Percentiles rank a stretch among this genome's conserved stretches.
Evolutionary conservation across 2,113 vertebrate species (phyloP).

Genomic region (Mungos mungo): DNA sequence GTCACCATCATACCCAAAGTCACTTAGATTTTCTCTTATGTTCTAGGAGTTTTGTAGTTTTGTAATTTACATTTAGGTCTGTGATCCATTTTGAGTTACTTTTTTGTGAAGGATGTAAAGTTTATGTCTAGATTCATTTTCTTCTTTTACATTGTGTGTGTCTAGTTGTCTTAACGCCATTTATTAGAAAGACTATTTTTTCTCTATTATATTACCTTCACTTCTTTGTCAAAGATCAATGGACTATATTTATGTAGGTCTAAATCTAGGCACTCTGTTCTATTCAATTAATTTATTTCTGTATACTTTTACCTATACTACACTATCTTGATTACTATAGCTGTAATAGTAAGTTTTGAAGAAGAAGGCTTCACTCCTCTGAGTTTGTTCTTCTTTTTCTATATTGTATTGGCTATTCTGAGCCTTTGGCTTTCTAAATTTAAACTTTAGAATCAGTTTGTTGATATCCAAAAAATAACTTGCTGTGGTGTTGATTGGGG

Average conservation of each 20-base stretch:
- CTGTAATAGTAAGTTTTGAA: background rate
- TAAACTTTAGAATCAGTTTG: background rate
- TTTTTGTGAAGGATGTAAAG: background rate
- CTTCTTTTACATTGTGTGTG: background rate
- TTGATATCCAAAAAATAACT: background rate
- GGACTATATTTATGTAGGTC: background rate
- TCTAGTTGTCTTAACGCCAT: background rate
- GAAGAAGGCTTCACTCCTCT: background rate
- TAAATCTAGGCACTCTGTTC: background rate
- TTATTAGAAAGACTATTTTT: background rate
- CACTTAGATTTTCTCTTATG: background rate
- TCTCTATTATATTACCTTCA: background rate
- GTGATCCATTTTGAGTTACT: background rate
- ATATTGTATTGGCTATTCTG: background rate
- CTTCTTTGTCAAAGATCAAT: background rate
- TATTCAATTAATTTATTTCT: background rate
- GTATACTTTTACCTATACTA: background rate
- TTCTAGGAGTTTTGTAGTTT: background rate
- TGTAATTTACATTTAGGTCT: background rate
- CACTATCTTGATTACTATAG: background rate
- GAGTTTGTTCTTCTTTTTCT: background rate
- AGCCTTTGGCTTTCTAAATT: background rate
- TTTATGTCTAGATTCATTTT: background rate
- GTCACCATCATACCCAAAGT: background rate
- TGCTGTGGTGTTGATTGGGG: background rate